Conservation (phyloP, 2,113 vertebrate species). For the Ceyx margarethae region DNA sequence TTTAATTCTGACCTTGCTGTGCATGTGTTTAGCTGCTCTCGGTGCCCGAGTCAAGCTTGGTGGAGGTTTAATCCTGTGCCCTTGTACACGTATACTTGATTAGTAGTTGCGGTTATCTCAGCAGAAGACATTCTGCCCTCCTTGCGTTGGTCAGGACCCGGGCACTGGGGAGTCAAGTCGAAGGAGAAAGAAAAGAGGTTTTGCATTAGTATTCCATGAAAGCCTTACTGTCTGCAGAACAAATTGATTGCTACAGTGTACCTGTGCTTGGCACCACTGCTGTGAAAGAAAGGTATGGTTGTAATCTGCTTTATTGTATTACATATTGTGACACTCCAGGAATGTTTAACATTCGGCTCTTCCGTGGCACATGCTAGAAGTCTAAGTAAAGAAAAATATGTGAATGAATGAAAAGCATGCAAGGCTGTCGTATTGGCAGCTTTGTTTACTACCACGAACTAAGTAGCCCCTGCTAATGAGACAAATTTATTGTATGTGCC, state of each 20-base stretch:
- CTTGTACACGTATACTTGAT: constrained; percentile 90
- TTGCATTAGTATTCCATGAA: constrained; percentile 93
- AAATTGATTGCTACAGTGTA: constrained; percentile 97
- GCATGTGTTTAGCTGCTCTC: constrained; percentile 77
- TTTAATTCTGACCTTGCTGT: constrained; percentile 79
- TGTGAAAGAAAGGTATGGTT: constrained; percentile 90
- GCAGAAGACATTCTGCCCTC: constrained; percentile 87
- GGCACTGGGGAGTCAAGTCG: constrained; percentile 86
- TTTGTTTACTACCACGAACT: constrained; percentile 72
- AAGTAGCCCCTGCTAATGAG: constrained; percentile 71
- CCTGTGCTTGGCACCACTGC: constrained; percentile 93
- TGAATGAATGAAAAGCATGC: constrained; percentile 71
- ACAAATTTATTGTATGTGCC: constrained; percentile 60
- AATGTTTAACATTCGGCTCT: constrained; percentile 72
- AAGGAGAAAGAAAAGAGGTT: constrained; percentile 84
- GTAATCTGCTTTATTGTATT: constrained; percentile 88
- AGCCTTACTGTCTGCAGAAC: constrained; percentile 91
- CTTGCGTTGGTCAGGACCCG: constrained; percentile 87
- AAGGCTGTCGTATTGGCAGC: constrained; percentile 39
- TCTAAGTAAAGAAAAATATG: constrained; percentile 59
- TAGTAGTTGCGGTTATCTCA: constrained; percentile 94
- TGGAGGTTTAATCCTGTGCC: constrained; percentile 90
- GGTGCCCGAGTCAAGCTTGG: constrained; percentile 82
- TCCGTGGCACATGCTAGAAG: constrained; percentile 58
- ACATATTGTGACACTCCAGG: constrained; percentile 79